Evolutionary conservation across 1,140 invertebrate species (phyloP), one percentile per base, ranked within the genome.

Genomic region (Lasioglossum albipes): DNA sequence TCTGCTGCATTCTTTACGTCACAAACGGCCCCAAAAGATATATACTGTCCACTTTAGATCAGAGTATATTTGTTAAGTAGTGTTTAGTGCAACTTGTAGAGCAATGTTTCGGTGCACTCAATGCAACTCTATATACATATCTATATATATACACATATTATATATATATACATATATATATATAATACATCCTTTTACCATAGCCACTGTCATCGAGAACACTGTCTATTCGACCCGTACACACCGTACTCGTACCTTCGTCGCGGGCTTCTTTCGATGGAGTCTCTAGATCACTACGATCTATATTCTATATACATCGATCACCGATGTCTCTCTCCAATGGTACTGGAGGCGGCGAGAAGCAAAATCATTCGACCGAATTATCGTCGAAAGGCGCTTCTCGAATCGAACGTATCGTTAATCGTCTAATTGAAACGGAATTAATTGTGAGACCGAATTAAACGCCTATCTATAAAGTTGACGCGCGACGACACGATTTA

Each of bases 31-130:
- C 70, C 59, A 7, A 78, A n/a, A 54, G 18, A 84, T 75, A 78
- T 76, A 87, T 76, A 87, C 75, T 70, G 82, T 87, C 52, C 42
- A n/a, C 57, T n/a, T 81, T 87, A 87, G 74, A 87, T 87, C 69
- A 85, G 13, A 77, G 22, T 74, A 76, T 85, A 85, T 86, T 80
- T 86, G 84, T 54, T 86, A 75, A 84, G 84, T 86, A 86, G 85
- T 86, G 85, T 86, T 85, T 87, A 84, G 81, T 84, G 85, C 84
- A 86, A 86, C 85, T 81, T 81, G 85, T 87, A 87, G 85, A 87
- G 84, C 82, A 69, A 84, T 87, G 81, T 84, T 77, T 86, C 79
- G 76, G 72, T 87, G 84, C 85, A 84, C 84, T 67, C 81, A 81
- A 84, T 81, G 84, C 84, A 83, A 83, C 71, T 85, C 80, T 86